Conservation (phyloP, 2,797 vertebrate species). For the Lophius americanus region DNA sequence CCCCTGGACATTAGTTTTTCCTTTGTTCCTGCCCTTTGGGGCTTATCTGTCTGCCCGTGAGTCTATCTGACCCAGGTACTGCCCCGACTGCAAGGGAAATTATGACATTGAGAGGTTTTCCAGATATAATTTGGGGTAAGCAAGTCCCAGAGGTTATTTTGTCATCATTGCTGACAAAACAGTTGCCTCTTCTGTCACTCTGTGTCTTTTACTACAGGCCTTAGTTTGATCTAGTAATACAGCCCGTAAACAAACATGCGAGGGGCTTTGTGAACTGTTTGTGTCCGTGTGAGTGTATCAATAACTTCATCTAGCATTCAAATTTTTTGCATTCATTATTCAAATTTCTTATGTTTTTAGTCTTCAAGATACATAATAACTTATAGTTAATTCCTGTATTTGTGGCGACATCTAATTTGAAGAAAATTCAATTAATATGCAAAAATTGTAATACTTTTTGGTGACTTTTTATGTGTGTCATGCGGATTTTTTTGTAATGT, state of each 20-base stretch:
- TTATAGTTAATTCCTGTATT: neutral
- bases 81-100: constrained; percentile 52
- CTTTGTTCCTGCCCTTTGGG: constrained; percentile 24
- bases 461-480: neutral
- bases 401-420: neutral
- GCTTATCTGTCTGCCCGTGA: constrained; percentile 29
- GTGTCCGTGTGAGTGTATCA: constrained; percentile 4
- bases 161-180: constrained; percentile 25
- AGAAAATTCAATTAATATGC: neutral
- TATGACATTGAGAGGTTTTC: constrained; percentile 73
- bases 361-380: neutral
- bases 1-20: constrained; percentile 31
- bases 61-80: constrained; percentile 72
- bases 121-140: constrained; percentile 69
- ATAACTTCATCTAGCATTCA: neutral
- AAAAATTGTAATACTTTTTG: neutral
- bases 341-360: neutral
- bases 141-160: constrained; percentile 61
- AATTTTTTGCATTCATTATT: neutral
- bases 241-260: constrained; percentile 25
- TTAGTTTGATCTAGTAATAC: constrained; percentile 37
- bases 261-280: neutral
- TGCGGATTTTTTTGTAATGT: neutral
- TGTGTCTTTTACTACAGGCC: constrained; percentile 16
- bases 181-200: constrained; percentile 11